Base-by-base conservation (phyloP, 2,797 vertebrate species). In the Karalla daura region DNA sequence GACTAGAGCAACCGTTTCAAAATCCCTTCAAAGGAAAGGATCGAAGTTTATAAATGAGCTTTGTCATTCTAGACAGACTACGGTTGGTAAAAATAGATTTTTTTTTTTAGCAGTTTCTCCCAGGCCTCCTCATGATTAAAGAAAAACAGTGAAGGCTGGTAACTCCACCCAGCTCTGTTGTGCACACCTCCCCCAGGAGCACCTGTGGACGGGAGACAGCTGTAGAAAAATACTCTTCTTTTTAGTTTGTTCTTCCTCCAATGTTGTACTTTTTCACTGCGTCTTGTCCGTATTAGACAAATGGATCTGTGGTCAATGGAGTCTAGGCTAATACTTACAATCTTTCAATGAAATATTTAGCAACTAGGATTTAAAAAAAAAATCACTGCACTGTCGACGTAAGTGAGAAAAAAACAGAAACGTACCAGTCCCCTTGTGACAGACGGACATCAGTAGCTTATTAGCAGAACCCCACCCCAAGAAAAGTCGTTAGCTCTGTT, bases 181-280 rank as follows among this genome's bases (percentile, higher is more conserved):
- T 76, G 45, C 74, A 78, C 68, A 63, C 70, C 68, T 65, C 50
- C 46, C 74, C 49, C 13, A 66, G 52, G 76, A 86, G 59, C 79
- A 70, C 76, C 74, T 46, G 39, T 72, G 58, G 70, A 80, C 60
- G 56, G 76, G 81, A 89, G 87, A 86, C 78, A 83, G 85, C 81
- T 83, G 82, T 93, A 91, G 87, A 94, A 94, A 93, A 94, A 94
- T 92, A 93, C 70, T 80, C 83, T 55, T 78, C 52, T 70, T 77
- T 36, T 69, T 39, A 40, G 17, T 41, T 74, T 33, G 35, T 53
- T 51, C 50, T 18, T 67, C 25, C 33, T 46, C 45, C 52, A 46
- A 5, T 44, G 35, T 55, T 70, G 35, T 63, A 63, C 40, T 68
- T 76, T 75, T 62, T 63, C 21, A 33, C 27, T 61, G n/a, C 40